phyloP scores from a whole-genome alignment of 2,797 vertebrate species.

The Silurus lanzhouensis region DNA sequence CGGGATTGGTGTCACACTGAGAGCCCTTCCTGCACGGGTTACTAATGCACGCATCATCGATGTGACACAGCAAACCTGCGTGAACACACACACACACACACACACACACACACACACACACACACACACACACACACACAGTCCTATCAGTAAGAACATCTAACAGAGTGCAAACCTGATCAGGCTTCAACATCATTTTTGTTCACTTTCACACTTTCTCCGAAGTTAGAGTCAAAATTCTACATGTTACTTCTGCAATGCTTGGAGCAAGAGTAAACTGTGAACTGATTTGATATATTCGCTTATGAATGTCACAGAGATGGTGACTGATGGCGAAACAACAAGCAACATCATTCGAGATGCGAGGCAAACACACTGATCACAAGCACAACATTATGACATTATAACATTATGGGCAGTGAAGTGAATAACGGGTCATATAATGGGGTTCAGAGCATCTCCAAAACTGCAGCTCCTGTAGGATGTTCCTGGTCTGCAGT shows the following conservation, averaged over 20 bases:
- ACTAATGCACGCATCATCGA: slow-evolving; percentile 79
- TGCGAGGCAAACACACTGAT: too few relatives aligned
- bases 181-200: background rate
- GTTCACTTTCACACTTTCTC: too few relatives aligned
- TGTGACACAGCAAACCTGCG: slow-evolving; percentile 79
- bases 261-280: background rate
- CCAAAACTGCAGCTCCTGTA: too few relatives aligned
- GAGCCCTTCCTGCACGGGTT: slow-evolving; percentile 79
- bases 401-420: too few relatives aligned
- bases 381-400: too few relatives aligned
- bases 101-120: background rate
- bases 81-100: background rate
- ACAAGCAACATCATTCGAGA: too few relatives aligned
- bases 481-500: too few relatives aligned
- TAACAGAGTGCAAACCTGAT: background rate
- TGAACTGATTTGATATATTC: too few relatives aligned
- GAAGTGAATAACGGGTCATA: too few relatives aligned
- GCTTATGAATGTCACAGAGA: too few relatives aligned
- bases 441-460: too few relatives aligned
- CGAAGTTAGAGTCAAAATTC: background rate
- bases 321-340: too few relatives aligned
- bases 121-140: background rate
- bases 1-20: slow-evolving; percentile 81
- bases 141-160: background rate
- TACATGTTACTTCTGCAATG: background rate